phyloP scores from a whole-genome alignment of 2,888 invertebrate genomes.

The Erynnis tages region DNA sequence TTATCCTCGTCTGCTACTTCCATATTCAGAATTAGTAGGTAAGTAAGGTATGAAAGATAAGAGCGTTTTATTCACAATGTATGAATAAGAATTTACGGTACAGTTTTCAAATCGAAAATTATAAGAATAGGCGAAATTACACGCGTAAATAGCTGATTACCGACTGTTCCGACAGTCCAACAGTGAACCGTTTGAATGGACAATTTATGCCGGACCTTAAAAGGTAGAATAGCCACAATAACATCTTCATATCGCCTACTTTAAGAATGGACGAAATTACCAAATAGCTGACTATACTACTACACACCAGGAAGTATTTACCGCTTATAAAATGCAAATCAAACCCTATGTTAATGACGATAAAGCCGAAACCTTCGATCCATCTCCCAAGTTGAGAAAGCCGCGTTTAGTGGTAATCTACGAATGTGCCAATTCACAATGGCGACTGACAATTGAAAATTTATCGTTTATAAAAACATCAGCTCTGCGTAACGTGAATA shows the following conservation, averaged over 20 bases:
- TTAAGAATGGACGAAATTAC: slow-evolving; percentile 40
- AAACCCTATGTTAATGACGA: not conserved
- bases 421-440: slow-evolving; percentile 58
- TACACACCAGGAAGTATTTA: slow-evolving; percentile 2
- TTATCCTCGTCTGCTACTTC: too few species aligned
- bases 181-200: slow-evolving; percentile 52
- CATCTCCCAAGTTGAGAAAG: not conserved
- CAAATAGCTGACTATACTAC: slow-evolving; percentile 14
- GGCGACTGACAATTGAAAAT: slow-evolving; percentile 59
- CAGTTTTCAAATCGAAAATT: not conserved
- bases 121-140: slow-evolving; percentile 50
- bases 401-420: slow-evolving; percentile 33
- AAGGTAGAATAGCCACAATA: slow-evolving; percentile 17
- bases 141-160: slow-evolving; percentile 50
- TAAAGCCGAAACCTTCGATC: not conserved
- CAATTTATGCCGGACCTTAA: slow-evolving; percentile 51
- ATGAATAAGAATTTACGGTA: too few species aligned
- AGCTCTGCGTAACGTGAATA: slow-evolving; percentile 58
- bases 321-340: slow-evolving; percentile 7
- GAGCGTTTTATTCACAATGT: too few species aligned
- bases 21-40: too few species aligned
- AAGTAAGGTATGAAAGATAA: too few species aligned
- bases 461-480: slow-evolving; percentile 71
- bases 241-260: slow-evolving; percentile 33
- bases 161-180: slow-evolving; percentile 47